Evolutionary conservation across 1,140 invertebrate genomes (phyloP), one percentile per base, ranked within the genome.

Genomic region (Eciton burchellii): DNA sequence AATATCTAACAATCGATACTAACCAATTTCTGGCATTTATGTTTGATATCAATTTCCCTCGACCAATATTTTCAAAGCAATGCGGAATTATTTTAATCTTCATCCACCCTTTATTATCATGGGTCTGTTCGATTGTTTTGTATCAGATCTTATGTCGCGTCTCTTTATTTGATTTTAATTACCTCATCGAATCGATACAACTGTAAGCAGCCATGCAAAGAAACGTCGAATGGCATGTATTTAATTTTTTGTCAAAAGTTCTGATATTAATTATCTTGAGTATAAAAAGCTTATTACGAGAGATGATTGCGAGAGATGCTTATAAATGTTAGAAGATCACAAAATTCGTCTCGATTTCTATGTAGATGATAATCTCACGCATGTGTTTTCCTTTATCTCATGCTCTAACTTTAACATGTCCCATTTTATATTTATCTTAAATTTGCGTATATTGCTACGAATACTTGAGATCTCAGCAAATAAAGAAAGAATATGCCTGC

Each of bases 1-100:
- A 88, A 88, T 88, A 87, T 88, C 71, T 82, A 88, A 82, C 72
- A 79, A 65, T 45, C 77, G 85, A 81, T 84, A 70, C 62, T 87
- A 81, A 84, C 85, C 73, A 81, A 88, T 88, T 84, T 65, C 71
- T 29, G 52, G 70, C 70, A 63, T 87, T 84, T 84, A 71, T 60
- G 82, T 74, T 71, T 60, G 73, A 87, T 88, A 87, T 87, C 85
- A 84, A 88, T 87, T 88, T 87, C 47, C 57, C 21, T 41, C 65
- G 19, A 29, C 21, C 62, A 87, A 88, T 88, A 88, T 88, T 88
- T 88, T 84, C 71, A 52, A 87, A 57, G 68, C 70, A 52, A 70
- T 26, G 35, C 35, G 16, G 43, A 52, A 47, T 76, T 84, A 65
- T 88, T 88, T 88, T 81, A 87, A 84, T 87, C 74, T 49, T 29